These are phyloP conservation scores for Mastacembelus armatus DNA, from an alignment of 2,797 vertebrate species.

Conservation along the genomic window DNA sequence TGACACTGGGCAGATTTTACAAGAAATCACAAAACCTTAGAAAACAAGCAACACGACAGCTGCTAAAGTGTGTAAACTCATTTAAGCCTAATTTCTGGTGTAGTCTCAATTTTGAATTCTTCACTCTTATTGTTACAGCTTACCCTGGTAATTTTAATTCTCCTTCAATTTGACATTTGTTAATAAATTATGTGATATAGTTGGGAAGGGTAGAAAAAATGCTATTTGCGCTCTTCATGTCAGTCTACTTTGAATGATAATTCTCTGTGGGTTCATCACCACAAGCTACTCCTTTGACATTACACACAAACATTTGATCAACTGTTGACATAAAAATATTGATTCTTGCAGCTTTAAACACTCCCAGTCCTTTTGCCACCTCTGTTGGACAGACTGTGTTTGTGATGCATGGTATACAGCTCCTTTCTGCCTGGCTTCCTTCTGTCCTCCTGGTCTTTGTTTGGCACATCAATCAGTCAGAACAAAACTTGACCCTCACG, in stretches of 20 bases:
- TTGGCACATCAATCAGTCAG: conserved; percentile 44
- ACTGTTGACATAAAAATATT: neutral
- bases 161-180: too few species aligned
- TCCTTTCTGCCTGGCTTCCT: neutral
- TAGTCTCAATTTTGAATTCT: too few species aligned
- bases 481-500: conserved; percentile 28
- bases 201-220: too few species aligned
- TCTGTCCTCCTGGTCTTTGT: conserved; percentile 6
- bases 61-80: too few species aligned
- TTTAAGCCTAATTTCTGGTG: too few species aligned
- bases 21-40: too few species aligned
- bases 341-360: neutral
- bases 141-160: too few species aligned
- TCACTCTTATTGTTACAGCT: too few species aligned
- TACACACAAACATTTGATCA: neutral
- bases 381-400: neutral
- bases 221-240: too few species aligned
- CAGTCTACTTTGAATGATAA: accelerated
- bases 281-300: neutral
- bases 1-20: too few species aligned
- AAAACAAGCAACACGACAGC: too few species aligned
- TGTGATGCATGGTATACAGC: neutral
- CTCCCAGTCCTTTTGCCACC: neutral
- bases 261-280: neutral
- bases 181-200: too few species aligned